phyloP scores from a whole-genome alignment of 92 coral and sea anemone species.

The Blastomussa wellsi region DNA sequence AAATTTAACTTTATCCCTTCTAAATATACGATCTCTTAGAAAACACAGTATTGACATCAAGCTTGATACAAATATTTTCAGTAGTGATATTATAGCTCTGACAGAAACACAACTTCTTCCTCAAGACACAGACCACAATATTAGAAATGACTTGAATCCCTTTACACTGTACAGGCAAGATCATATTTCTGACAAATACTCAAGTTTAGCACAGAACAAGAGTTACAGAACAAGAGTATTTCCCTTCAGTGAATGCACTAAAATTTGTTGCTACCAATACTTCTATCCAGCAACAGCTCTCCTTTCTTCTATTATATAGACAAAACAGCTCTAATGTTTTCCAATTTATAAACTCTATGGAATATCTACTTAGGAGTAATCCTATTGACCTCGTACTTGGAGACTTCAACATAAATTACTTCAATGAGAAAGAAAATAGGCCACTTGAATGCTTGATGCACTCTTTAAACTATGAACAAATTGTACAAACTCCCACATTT shows the following conservation, averaged over 20 bases:
- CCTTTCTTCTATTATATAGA: constrained; percentile 37
- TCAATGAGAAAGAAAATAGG: constrained; percentile 35
- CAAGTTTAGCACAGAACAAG: constrained; percentile 44
- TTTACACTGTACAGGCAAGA: constrained; percentile 23
- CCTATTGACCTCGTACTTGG: constrained; percentile 51
- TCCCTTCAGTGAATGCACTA: constrained; percentile 36
- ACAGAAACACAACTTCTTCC: constrained; percentile 72
- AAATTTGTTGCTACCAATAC: constrained; percentile 29
- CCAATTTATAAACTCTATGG: neutral
- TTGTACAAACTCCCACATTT: constrained; percentile 60
- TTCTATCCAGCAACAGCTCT: neutral
- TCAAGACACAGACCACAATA: too few species aligned
- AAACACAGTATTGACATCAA: constrained; percentile 70
- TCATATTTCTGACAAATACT: constrained; percentile 5
- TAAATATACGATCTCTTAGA: constrained; percentile 62
- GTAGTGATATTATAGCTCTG: constrained; percentile 58
- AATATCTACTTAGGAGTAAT: neutral
- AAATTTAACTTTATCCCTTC: constrained; percentile 19
- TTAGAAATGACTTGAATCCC: constrained; percentile 35
- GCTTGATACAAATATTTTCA: constrained; percentile 41
- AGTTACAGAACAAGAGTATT: constrained; percentile 17
- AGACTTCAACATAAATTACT: constrained; percentile 59
- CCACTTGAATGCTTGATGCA: constrained; percentile 50
- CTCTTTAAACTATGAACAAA: constrained; percentile 32
- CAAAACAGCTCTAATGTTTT: neutral